Evolutionary conservation across 2,797 vertebrate genomes (phyloP).

Genomic region (Gymnothorax javanicus): DNA sequence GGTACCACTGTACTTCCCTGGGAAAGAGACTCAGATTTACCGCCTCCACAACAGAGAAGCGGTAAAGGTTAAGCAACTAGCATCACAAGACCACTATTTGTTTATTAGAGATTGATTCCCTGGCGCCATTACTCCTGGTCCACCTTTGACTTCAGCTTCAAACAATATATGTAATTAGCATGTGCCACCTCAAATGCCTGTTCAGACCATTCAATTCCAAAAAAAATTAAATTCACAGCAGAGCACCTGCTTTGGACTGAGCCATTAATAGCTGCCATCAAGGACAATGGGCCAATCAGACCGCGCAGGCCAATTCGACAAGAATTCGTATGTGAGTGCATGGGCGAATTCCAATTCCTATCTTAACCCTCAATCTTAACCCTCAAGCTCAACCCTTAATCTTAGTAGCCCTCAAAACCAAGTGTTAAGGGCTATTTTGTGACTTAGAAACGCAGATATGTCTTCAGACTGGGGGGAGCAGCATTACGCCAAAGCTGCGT

Average conservation of each 20-base stretch:
- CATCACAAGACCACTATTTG: not conserved
- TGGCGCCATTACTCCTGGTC: not conserved
- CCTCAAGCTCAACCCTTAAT: too few relatives aligned
- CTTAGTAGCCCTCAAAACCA: too few relatives aligned
- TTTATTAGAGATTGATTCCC: not conserved
- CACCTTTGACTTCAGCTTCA: not conserved
- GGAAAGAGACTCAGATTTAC: not conserved
- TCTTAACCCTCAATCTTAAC: too few relatives aligned
- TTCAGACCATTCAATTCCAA: constrained; percentile 47
- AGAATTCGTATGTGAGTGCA: not conserved
- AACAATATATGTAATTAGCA: constrained; percentile 2
- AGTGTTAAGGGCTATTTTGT: too few relatives aligned
- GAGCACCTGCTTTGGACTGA: constrained; percentile 47
- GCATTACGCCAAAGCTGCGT: too few relatives aligned
- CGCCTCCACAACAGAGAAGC: not conserved
- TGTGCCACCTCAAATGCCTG: constrained; percentile 48
- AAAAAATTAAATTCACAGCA: constrained; percentile 39
- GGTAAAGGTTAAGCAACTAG: not conserved
- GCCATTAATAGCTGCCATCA: constrained; percentile 57
- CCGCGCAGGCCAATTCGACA: not conserved
- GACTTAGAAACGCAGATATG: too few relatives aligned
- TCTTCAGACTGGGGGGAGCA: too few relatives aligned
- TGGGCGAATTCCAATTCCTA: too few relatives aligned
- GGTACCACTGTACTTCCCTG: not conserved
- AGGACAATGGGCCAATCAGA: constrained; percentile 53